Conservation (phyloP, 2,113 vertebrate species). For the Argyrosomus japonicus region DNA sequence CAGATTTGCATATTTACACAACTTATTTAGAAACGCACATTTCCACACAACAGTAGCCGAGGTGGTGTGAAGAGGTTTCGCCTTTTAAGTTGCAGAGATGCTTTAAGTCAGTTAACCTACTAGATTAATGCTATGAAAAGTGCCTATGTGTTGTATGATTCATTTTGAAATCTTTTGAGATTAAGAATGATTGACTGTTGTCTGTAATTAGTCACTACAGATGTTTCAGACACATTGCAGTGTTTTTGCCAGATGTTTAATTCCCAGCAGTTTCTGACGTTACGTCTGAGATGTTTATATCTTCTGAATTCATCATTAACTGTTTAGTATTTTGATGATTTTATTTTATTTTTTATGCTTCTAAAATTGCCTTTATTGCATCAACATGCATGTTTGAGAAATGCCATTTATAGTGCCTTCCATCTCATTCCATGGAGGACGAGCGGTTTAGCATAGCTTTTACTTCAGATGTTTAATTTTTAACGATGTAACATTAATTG, state of each 20-base stretch:
- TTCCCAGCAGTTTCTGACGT: slow-evolving; percentile 10
- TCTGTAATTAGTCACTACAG: slow-evolving; percentile 26
- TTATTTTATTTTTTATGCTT: not conserved
- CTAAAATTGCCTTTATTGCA: not conserved
- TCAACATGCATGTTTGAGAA: slow-evolving; percentile 16
- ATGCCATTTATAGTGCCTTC: slow-evolving; percentile 63
- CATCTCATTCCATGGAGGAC: slow-evolving; percentile 44
- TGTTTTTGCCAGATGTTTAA: slow-evolving; percentile 26
- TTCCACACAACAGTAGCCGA: slow-evolving; percentile 2
- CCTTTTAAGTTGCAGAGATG: slow-evolving; percentile 35
- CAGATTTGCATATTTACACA: not conserved
- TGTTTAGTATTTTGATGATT: slow-evolving; percentile 19
- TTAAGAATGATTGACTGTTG: slow-evolving; percentile 50
- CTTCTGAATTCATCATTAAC: not conserved
- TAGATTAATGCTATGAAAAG: slow-evolving; percentile 43
- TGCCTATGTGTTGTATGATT: slow-evolving; percentile 66
- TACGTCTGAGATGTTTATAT: slow-evolving; percentile 6
- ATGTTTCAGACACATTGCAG: slow-evolving; percentile 17
- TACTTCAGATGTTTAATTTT: slow-evolving; percentile 23
- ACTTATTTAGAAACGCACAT: slow-evolving; percentile 37
- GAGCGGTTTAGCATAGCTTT: slow-evolving; percentile 7
- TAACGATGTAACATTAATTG: slow-evolving; percentile 13
- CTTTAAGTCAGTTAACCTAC: slow-evolving; percentile 33
- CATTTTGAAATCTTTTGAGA: slow-evolving; percentile 53
- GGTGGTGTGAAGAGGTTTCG: not conserved